These are phyloP conservation scores for Percopsis transmontana DNA, from an alignment of 2,113 vertebrate species.

Conservation along the genomic window DNA sequence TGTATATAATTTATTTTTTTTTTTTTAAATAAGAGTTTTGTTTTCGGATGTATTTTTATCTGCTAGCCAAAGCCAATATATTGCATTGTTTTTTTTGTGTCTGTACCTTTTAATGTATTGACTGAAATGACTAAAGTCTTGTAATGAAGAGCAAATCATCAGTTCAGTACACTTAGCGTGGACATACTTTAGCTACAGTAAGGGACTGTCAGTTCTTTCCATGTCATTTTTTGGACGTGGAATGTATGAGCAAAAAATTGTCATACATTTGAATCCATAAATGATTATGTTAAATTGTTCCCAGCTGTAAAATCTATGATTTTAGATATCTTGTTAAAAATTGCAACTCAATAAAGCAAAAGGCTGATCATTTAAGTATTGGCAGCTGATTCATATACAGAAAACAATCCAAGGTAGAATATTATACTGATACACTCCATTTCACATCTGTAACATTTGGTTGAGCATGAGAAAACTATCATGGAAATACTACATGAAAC, in stretches of 20 bases:
- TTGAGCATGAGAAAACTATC: neutral
- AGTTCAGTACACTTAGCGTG: too few species aligned
- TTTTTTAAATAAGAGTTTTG: slow-evolving; percentile 16
- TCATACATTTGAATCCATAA: too few species aligned
- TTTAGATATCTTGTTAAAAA: slow-evolving; percentile 3
- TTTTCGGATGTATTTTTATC: slow-evolving; percentile 53
- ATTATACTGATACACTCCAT: neutral
- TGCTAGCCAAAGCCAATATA: slow-evolving; percentile 40
- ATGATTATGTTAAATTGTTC: too few species aligned
- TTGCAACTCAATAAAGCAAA: slow-evolving; percentile 38
- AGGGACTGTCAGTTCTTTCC: too few species aligned
- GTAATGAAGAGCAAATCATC: too few species aligned
- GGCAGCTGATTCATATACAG: neutral
- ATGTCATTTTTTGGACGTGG: too few species aligned
- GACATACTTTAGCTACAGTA: too few species aligned
- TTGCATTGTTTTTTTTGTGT: slow-evolving; percentile 22
- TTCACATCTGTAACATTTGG: neutral
- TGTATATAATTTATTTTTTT: too few species aligned
- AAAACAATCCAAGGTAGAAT: neutral
- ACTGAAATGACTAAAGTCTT: neutral
- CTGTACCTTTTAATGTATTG: slow-evolving; percentile 11
- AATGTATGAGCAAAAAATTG: too few species aligned
- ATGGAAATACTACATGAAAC: neutral
- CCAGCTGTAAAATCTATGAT: too few species aligned
- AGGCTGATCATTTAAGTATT: slow-evolving; percentile 12